Conservation (phyloP, 2,888 invertebrate species). For the Euplagia quadripunctaria region DNA sequence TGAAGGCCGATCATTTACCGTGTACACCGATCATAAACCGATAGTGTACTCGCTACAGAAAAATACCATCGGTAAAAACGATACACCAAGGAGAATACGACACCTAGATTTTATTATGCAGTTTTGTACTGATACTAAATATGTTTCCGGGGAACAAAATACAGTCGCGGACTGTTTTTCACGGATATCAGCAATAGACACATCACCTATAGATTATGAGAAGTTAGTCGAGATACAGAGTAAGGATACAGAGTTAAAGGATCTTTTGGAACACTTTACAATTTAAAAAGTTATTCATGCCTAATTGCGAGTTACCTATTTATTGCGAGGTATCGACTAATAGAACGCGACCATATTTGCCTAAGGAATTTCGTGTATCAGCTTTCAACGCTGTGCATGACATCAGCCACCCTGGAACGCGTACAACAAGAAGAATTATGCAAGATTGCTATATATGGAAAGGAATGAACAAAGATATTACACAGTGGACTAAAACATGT, state of each 20-base stretch:
- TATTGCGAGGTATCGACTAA: too few relatives aligned
- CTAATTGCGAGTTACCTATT: too few relatives aligned
- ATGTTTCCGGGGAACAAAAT: not conserved
- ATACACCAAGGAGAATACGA: not conserved
- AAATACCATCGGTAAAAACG: not conserved
- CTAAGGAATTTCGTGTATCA: too few relatives aligned
- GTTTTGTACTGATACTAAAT: not conserved
- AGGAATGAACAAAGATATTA: too few relatives aligned
- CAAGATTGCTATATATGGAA: too few relatives aligned
- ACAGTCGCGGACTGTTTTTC: constrained; percentile 8
- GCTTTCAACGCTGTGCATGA: too few relatives aligned
- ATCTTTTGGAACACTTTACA: not conserved
- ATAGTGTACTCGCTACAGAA: not conserved
- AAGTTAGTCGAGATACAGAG: not conserved
- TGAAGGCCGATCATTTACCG: not conserved
- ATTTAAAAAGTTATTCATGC: not conserved
- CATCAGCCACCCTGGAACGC: too few relatives aligned
- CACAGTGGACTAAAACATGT: too few relatives aligned
- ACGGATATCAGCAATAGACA: not conserved
- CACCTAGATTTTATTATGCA: constrained; percentile 1
- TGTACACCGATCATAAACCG: constrained; percentile 13
- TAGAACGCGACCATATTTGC: too few relatives aligned
- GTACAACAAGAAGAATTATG: not conserved
- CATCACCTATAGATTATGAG: not conserved
- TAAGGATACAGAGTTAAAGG: not conserved